phyloP scores from a whole-genome alignment of 2,113 vertebrate species.

The Enhydra lutris region DNA sequence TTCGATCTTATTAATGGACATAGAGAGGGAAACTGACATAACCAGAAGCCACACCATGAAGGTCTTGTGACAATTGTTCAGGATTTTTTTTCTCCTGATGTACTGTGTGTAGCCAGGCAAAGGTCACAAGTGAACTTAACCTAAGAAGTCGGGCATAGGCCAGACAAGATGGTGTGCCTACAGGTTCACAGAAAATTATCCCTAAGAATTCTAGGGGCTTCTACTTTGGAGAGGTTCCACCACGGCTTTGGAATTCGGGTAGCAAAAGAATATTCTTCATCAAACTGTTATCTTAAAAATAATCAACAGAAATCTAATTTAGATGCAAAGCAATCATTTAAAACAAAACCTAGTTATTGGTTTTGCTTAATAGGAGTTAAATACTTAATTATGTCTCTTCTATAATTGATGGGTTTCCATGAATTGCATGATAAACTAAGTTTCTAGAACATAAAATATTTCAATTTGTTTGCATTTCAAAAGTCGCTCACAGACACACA shows the following conservation, averaged over 20 bases:
- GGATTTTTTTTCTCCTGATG: neutral
- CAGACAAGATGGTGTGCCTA: neutral
- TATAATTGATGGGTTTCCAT: neutral
- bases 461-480: neutral
- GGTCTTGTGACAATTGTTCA: neutral
- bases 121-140: neutral
- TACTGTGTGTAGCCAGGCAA: neutral
- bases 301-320: neutral
- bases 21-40: neutral
- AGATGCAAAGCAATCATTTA: neutral
- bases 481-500: neutral
- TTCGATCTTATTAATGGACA: neutral
- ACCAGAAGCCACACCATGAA: neutral
- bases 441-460: neutral
- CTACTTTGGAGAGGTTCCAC: neutral
- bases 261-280: neutral
- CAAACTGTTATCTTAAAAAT: neutral
- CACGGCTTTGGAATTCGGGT: neutral
- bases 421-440: neutral
- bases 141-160: neutral
- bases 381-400: neutral
- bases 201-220: neutral
- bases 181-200: neutral
- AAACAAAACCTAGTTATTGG: neutral
- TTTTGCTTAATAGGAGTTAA: neutral